A percentile compares a stretch with the other conserved stretches of the same genome.
These are phyloP conservation scores for Chymomyza amoena DNA, from an alignment of 2,888 invertebrate genomes.

Conservation along the genomic window DNA sequence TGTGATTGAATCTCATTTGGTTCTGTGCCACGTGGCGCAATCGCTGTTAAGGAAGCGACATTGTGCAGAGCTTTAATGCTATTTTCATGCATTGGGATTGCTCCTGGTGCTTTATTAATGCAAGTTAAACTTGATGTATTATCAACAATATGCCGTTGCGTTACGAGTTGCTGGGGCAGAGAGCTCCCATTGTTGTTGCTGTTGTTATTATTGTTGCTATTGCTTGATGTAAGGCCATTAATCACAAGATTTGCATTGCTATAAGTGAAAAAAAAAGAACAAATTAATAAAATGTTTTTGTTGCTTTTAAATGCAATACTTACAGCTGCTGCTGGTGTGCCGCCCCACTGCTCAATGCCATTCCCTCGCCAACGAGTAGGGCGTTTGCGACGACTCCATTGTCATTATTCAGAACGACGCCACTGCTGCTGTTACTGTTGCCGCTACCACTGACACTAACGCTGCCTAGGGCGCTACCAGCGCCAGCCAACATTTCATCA, in stretches of 20 bases:
- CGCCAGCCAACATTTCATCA: conserved; percentile 60
- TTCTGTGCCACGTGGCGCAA: conserved; percentile 38
- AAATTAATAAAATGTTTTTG: neutral
- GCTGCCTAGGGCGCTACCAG: conserved; percentile 26
- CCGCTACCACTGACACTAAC: conserved; percentile 56
- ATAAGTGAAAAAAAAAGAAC: neutral
- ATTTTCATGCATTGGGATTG: conserved; percentile 21
- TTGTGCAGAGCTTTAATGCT: conserved; percentile 24
- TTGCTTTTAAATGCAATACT: conserved; percentile 20
- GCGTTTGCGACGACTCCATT: conserved; percentile 44
- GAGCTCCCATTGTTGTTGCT: conserved; percentile 40
- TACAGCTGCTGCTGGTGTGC: conserved; percentile 55
- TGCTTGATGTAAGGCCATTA: conserved; percentile 75
- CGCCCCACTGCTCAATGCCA: conserved; percentile 12
- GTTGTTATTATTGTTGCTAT: conserved; percentile 52
- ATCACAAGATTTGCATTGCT: conserved; percentile 69
- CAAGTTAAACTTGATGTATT: conserved; percentile 38
- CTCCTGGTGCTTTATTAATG: conserved; percentile 39
- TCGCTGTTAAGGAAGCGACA: neutral
- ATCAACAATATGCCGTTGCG: conserved; percentile 33
- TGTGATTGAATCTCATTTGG: conserved; percentile 52
- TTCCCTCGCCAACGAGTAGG: conserved; percentile 40
- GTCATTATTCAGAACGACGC: conserved; percentile 32
- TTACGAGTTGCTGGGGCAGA: conserved; percentile 47
- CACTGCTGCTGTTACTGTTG: conserved; percentile 57